A percentile compares a stretch with the other conserved stretches of the same genome.
Conservation (phyloP, 2,888 invertebrate species). For the Ectobius pallidus region DNA sequence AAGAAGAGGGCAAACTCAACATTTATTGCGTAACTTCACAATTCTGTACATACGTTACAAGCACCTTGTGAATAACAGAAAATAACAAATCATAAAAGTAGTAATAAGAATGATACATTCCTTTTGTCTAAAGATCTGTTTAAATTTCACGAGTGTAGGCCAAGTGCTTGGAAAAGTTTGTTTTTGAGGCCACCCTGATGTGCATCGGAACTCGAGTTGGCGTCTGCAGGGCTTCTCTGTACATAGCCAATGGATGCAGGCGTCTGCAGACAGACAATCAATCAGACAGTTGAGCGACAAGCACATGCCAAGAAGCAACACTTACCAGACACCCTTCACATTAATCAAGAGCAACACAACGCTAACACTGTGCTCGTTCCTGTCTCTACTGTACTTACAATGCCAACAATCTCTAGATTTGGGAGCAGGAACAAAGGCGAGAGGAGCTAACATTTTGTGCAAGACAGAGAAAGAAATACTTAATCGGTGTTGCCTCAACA, state of each 20-base stretch:
- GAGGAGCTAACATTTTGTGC: too few relatives aligned
- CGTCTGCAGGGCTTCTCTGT: slow-evolving; percentile 49
- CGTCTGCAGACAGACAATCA: slow-evolving; percentile 47
- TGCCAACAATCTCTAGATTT: too few relatives aligned
- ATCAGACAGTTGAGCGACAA: slow-evolving; percentile 20
- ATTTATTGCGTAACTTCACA: too few relatives aligned
- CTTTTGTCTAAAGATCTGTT: slow-evolving; percentile 24
- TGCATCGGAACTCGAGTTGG: slow-evolving; percentile 53
- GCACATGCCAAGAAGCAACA: neutral
- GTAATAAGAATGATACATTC: slow-evolving; percentile 33
- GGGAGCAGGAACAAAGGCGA: too few relatives aligned
- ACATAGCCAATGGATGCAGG: slow-evolving; percentile 50
- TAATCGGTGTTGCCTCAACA: too few relatives aligned
- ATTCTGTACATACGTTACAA: too few relatives aligned
- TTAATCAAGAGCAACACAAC: too few relatives aligned
- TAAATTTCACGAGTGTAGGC: slow-evolving; percentile 57
- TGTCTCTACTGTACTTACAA: too few relatives aligned
- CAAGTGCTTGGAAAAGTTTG: slow-evolving; percentile 85
- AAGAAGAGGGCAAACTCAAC: neutral
- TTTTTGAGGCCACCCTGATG: slow-evolving; percentile 79
- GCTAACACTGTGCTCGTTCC: too few relatives aligned
- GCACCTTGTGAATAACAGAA: neutral
- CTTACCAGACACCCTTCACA: too few relatives aligned
- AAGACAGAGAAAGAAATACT: too few relatives aligned
- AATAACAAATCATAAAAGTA: slow-evolving; percentile 20